Base-by-base conservation (phyloP, 1,140 invertebrate genomes). In the Musca domestica region DNA sequence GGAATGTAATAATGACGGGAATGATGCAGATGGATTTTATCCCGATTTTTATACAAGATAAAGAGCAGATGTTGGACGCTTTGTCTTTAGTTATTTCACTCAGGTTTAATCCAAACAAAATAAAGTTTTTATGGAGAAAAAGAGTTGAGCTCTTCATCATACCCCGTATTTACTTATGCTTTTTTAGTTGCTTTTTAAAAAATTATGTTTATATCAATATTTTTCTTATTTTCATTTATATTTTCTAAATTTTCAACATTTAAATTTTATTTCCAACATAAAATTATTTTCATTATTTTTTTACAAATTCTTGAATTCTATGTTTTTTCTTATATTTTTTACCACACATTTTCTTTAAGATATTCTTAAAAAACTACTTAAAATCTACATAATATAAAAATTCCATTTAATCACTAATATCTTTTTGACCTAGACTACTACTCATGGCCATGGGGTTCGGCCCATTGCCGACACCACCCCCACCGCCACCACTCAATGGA, bases 281-380 rank as follows among this genome's bases (percentile, higher is more conserved):
- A 69, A 70, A 74, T 73, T 71, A n/a, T 41, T 64, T 41, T n/a
- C n/a, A 10, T 7, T 47, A 6, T 19, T 47, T 64, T 75, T 78
- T 75, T 78, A 78, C 74, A 78, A 76, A 72, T 71, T 74, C 76
- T 78, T n/a, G 78, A 76, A 78, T 78, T 78, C 76, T 76, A 78
- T 78, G 75, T 78, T 70, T 71, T 71, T 74, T 74, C 71, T 54
- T 64, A 17, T 49, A 4, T 48, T 47, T 48, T 49, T 46, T 64
- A 15, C 14, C 10, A 10, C 23, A 19, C 12, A 14, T 30, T 23
- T 10, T 58, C n/a, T 17, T 25, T 58, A 58, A 58, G n/a, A 23
- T 34, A 34, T 19, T 41, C 34, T 56, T 56, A 52, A 52, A 34
- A 23, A 41, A 46, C n/a, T 34, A 17, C 15, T 52, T 46, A 67